Evolutionary conservation across 2,797 vertebrate genomes (phyloP).

Genomic region (Sebastes goodei): DNA sequence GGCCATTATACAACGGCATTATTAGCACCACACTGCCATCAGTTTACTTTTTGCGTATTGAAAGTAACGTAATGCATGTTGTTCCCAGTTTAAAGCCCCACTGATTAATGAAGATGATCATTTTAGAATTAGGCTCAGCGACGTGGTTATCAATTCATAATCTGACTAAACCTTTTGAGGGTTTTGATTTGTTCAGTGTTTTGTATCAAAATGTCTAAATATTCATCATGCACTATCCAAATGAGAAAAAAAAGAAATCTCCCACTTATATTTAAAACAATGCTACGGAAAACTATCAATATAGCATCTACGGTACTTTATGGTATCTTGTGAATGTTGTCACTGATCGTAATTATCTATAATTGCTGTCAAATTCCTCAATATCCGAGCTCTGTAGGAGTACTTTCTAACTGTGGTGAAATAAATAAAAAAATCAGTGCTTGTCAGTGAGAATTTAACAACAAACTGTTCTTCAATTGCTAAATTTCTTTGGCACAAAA

Average conservation of each 20-base stretch:
- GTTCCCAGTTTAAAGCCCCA: slow-evolving; percentile 1
- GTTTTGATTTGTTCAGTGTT: slow-evolving; percentile 64
- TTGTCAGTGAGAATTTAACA: slow-evolving; percentile 24
- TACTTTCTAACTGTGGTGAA: slow-evolving; percentile 28
- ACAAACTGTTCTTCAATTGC: neutral
- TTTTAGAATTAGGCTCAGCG: slow-evolving; percentile 14
- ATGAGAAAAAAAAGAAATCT: neutral
- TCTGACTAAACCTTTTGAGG: slow-evolving; percentile 53
- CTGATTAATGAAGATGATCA: slow-evolving; percentile 5
- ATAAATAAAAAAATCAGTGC: slow-evolving; percentile 29
- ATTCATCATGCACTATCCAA: slow-evolving; percentile 14
- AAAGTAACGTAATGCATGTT: slow-evolving; percentile 35
- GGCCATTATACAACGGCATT: neutral
- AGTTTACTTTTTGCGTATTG: neutral
- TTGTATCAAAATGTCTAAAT: slow-evolving; percentile 72
- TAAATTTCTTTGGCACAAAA: slow-evolving; percentile 9
- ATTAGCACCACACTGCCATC: neutral
- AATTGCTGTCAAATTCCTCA: slow-evolving; percentile 45
- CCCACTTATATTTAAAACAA: slow-evolving; percentile 18
- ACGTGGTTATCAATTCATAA: slow-evolving; percentile 31
- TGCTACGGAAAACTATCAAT: slow-evolving; percentile 36
- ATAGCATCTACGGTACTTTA: slow-evolving; percentile 47
- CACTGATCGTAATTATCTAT: slow-evolving; percentile 55
- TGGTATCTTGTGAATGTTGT: slow-evolving; percentile 58
- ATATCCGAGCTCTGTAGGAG: slow-evolving; percentile 29